Base-by-base conservation (phyloP, 2,797 vertebrate genomes). In the Podarcis siculus region DNA sequence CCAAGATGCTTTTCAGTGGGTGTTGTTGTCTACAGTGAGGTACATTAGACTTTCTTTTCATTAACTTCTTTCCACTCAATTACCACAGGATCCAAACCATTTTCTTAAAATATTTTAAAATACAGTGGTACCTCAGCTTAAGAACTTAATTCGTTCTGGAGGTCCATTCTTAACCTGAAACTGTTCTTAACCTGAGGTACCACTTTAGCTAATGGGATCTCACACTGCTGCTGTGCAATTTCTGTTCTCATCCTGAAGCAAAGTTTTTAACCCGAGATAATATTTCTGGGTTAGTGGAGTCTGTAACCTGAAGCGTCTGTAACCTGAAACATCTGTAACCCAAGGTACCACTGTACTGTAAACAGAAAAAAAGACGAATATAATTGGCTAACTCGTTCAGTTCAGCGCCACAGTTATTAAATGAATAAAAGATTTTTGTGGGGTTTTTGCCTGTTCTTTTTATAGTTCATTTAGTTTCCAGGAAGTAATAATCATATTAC, bases 391-490 rank as follows among this genome's bases (percentile, higher is more conserved):
- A 10, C 32, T 19, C 69, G 32, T 21, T 37, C 71, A 8, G 6
- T 72, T 81, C 45, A 69, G 19, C 39, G 4, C 8, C 45, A 78
- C 45, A 79, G 8, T 64, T 85, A 32, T 8, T 32, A 4, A 17
- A 3, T 86, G 30, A 27, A 75, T 89, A 19, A 71, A 25, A 27
- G 85, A 75, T 90, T 75, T 85, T 82, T 69, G 49, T 77, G 64
- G 13, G 49, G 13, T 4, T 81, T 30, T 83, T 82, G 35, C 64
- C 0, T 72, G 5, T 67, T 85, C 55, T 75, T 61, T 79, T 89
- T 83, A 55, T 67, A 83, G 25, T 32, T 86, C 84, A 86, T 89
- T 86, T 55, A 72, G 30, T 32, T 88, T 45, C 73, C 30, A 58
- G 55, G 82, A 88, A 42, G 49, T 82, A 77, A 83, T 35, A 15